A percentile compares a stretch with the other conserved stretches of the same genome.
These are phyloP conservation scores for Drosophila yakuba DNA, from an alignment of 1,140 invertebrate genomes.

Conservation along the genomic window DNA sequence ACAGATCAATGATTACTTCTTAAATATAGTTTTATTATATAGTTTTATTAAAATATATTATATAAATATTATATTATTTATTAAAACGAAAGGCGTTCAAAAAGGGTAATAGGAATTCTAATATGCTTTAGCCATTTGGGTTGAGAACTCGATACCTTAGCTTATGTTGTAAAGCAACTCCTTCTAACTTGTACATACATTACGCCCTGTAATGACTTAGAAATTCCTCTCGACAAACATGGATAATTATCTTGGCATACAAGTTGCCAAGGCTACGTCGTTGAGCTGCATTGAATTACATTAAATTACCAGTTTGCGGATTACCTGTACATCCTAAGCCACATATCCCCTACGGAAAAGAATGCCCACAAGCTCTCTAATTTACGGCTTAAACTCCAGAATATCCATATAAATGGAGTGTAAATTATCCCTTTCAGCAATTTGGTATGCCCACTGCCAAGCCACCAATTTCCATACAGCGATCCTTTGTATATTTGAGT, in stretches of 20 bases:
- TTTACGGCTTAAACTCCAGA: background rate
- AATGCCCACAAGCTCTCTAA: background rate
- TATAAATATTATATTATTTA: too few relatives aligned
- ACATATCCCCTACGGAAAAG: conserved; percentile 1
- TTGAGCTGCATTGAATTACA: conserved; percentile 3
- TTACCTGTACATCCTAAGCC: background rate
- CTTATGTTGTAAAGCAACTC: background rate
- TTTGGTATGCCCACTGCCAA: background rate
- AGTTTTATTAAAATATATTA: too few relatives aligned
- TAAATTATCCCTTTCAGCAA: conserved; percentile 14
- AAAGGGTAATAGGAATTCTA: too few relatives aligned
- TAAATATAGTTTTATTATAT: too few relatives aligned
- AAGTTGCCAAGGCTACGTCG: background rate
- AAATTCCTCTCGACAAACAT: background rate
- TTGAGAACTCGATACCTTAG: too few relatives aligned
- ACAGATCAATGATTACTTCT: too few relatives aligned
- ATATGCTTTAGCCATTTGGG: too few relatives aligned
- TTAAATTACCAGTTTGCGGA: background rate
- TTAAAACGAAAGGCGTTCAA: too few relatives aligned
- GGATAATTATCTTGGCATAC: background rate
- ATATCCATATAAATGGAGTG: conserved; percentile 10
- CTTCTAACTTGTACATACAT: background rate
- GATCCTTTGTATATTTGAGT: conserved; percentile 40
- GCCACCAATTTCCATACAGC: conserved; percentile 2
- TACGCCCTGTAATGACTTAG: background rate